phyloP scores from a whole-genome alignment of 2,113 vertebrate genomes.

The Cryptomyrus ogoouensis region DNA sequence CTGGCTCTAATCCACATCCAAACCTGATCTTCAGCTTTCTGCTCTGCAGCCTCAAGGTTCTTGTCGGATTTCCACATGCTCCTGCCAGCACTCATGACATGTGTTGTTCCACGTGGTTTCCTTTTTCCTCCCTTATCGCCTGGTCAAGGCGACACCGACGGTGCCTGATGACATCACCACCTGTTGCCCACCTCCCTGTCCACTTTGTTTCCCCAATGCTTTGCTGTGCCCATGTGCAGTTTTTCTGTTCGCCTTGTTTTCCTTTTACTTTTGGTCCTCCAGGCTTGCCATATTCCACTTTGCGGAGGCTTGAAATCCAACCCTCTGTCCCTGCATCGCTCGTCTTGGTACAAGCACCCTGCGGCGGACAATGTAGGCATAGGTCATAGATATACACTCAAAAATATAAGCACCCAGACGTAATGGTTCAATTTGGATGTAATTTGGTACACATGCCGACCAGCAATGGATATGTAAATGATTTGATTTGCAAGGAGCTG shows the following conservation, averaged over 20 bases:
- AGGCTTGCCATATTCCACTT: background rate
- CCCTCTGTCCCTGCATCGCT: background rate
- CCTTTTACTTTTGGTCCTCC: background rate
- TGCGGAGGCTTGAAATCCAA: background rate
- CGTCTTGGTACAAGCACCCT: background rate
- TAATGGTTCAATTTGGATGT: no score
- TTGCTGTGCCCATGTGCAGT: background rate
- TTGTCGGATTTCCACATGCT: background rate
- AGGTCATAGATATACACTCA: no score
- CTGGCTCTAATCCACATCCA: background rate
- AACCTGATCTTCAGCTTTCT: background rate
- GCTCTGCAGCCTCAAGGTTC: background rate
- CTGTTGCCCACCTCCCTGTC: background rate
- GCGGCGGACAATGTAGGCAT: no score
- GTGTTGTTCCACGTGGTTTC: background rate
- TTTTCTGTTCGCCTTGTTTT: background rate
- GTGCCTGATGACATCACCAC: background rate
- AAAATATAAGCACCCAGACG: no score
- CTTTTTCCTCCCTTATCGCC: background rate
- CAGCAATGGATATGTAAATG: no score
- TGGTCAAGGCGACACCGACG: background rate
- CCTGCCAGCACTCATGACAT: background rate
- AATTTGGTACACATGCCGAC: no score
- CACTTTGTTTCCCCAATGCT: background rate
- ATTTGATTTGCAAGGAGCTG: no score